A percentile compares a stretch with the other conserved stretches of the same genome.
phyloP scores from a whole-genome alignment of 2,888 invertebrate genomes.

The Drosophila anceps region DNA sequence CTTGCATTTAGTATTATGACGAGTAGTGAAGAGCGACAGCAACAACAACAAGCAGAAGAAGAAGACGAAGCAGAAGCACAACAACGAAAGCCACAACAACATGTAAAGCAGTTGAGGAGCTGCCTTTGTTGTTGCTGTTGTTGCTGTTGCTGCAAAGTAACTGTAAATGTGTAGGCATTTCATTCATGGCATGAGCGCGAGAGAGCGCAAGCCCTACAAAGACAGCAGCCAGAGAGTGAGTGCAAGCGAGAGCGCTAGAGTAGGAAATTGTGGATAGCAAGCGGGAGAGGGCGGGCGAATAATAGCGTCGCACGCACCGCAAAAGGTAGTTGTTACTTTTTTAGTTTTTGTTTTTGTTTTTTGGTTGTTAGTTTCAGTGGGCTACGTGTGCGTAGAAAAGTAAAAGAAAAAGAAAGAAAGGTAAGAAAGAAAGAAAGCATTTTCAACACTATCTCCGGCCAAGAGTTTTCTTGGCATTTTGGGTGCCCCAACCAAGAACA shows the following conservation, averaged over 20 bases:
- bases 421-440: slow-evolving; percentile 64
- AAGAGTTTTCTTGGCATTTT: slow-evolving; percentile 43
- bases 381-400: slow-evolving; percentile 69
- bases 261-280: slow-evolving; percentile 6
- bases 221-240: slow-evolving; percentile 5
- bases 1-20: slow-evolving; percentile 57
- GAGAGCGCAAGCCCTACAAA: slow-evolving; percentile 25
- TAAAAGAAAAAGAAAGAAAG: background rate
- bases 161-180: slow-evolving; percentile 81
- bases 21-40: slow-evolving; percentile 38
- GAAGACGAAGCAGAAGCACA: slow-evolving; percentile 6
- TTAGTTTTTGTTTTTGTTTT: slow-evolving; percentile 30
- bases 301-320: slow-evolving; percentile 71
- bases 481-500: slow-evolving; percentile 7
- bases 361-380: slow-evolving; percentile 32
- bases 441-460: slow-evolving; percentile 40
- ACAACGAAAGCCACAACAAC: slow-evolving; percentile 55
- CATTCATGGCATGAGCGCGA: slow-evolving; percentile 64
- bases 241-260: slow-evolving; percentile 14
- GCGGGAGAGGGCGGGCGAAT: slow-evolving; percentile 1
- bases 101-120: slow-evolving; percentile 65
- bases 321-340: slow-evolving; percentile 38
- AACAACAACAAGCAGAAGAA: slow-evolving; percentile 32
- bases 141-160: slow-evolving; percentile 54
- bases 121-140: slow-evolving; percentile 39